Percentiles rank a stretch among this genome's conserved stretches.
Evolutionary conservation across 2,113 vertebrate species (phyloP).

Genomic region (Aphelocoma coerulescens): DNA sequence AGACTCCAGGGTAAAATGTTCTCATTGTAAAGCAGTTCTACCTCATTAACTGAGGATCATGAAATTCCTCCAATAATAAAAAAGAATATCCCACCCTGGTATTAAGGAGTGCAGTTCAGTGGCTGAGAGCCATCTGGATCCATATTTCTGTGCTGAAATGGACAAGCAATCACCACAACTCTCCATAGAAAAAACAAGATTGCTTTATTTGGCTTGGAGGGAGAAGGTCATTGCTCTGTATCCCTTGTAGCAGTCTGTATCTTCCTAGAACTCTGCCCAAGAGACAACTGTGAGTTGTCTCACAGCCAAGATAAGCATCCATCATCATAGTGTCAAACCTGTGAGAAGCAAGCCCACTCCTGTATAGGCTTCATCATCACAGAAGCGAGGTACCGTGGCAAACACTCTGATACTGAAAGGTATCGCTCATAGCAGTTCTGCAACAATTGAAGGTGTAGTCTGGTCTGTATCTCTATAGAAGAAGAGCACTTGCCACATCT

Average conservation of each 20-base stretch:
- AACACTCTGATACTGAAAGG: background rate
- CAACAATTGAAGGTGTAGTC: background rate
- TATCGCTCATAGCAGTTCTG: background rate
- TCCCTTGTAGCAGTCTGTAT: background rate
- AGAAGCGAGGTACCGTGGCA: background rate
- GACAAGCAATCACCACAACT: background rate
- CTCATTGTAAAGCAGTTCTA: background rate
- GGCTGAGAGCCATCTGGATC: background rate
- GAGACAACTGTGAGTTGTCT: background rate
- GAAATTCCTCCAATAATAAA: background rate
- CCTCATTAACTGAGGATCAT: background rate
- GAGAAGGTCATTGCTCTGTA: background rate
- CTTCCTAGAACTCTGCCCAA: background rate
- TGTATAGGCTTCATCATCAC: background rate
- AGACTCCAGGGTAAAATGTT: background rate
- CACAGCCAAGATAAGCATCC: background rate
- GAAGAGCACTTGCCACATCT: background rate
- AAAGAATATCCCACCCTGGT: background rate
- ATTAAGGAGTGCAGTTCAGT: background rate
- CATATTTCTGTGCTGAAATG: background rate
- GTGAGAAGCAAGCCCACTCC: background rate
- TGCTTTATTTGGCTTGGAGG: background rate
- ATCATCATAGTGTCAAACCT: accelerated
- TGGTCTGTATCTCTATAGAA: background rate
- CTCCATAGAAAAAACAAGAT: background rate